A percentile compares a stretch with the other conserved stretches of the same genome.
Conservation (phyloP, 1,140 invertebrate species). For the fruit fly (Drosophila melanogaster) region DNA sequence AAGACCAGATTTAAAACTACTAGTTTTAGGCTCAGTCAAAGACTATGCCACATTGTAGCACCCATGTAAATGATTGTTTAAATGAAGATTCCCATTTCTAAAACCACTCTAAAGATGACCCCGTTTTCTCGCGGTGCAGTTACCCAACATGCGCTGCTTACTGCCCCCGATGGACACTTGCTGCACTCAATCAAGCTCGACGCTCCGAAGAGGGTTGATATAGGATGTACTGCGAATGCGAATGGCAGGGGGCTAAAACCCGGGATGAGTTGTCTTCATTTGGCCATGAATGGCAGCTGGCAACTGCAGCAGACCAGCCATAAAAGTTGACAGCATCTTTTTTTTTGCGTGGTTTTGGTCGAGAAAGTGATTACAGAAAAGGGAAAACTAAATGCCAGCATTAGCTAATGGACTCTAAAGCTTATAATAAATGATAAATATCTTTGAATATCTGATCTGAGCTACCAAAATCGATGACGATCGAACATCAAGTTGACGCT, state of each 20-base stretch:
- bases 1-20: background rate
- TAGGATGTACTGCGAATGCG: constrained; percentile 1
- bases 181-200: constrained; percentile 38
- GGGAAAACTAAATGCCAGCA: background rate
- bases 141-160: constrained; percentile 4
- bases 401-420: constrained; percentile 18
- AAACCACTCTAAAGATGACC: background rate
- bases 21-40: background rate
- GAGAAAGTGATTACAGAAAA: constrained; percentile 17
- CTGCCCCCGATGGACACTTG: constrained; percentile 35
- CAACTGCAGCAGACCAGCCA: constrained; percentile 39
- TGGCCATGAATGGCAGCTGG: constrained; percentile 30
- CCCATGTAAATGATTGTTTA: no score
- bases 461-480: background rate
- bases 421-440: background rate
- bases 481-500: background rate
- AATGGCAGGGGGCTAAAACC: constrained; percentile 1
- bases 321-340: constrained; percentile 34
- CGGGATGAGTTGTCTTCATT: constrained; percentile 45
- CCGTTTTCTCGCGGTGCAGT: background rate
- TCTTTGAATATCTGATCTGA: no score
- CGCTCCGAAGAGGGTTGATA: constrained; percentile 4
- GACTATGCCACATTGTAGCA: no score
- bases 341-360: constrained; percentile 19
- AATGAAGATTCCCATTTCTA: no score